Percentiles rank a stretch among this genome's conserved stretches.
Evolutionary conservation across 2,888 invertebrate genomes (phyloP).

Genomic region (Orthosia gracilis): DNA sequence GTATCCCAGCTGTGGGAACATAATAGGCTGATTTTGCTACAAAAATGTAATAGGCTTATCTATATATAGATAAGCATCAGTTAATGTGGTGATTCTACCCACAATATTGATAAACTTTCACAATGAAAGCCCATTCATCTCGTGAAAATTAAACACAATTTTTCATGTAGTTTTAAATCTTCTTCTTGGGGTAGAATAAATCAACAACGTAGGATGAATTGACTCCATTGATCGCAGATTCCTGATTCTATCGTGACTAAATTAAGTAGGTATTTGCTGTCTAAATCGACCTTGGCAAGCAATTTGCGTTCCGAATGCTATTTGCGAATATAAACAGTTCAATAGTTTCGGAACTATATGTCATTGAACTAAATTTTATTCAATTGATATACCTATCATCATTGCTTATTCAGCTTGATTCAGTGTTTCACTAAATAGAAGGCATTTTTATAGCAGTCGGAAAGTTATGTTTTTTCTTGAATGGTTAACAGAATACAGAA

Average conservation of each 20-base stretch:
- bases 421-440: neutral
- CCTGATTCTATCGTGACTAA: slow-evolving; percentile 24
- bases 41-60: too few species aligned
- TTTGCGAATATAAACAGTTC: slow-evolving; percentile 47
- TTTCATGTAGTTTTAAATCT: slow-evolving; percentile 4
- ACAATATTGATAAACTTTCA: neutral
- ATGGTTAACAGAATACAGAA: neutral
- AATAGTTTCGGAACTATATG: slow-evolving; percentile 39
- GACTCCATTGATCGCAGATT: slow-evolving; percentile 17
- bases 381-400: slow-evolving; percentile 22
- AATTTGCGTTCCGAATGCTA: slow-evolving; percentile 44
- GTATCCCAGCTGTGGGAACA: too few species aligned
- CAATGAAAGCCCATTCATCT: neutral
- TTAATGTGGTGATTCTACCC: neutral
- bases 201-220: neutral
- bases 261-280: slow-evolving; percentile 20
- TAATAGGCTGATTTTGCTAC: too few species aligned
- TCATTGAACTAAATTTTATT: slow-evolving; percentile 45
- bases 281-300: slow-evolving; percentile 44
- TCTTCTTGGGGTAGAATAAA: neutral
- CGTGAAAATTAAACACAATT: neutral
- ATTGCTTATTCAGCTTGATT: slow-evolving; percentile 1
- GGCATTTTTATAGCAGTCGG: neutral
- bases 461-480: neutral
- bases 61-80: neutral